A percentile compares a stretch with the other conserved stretches of the same genome.
These are phyloP conservation scores for Hirundo rustica DNA, from an alignment of 2,797 vertebrate species.

Conservation along the genomic window DNA sequence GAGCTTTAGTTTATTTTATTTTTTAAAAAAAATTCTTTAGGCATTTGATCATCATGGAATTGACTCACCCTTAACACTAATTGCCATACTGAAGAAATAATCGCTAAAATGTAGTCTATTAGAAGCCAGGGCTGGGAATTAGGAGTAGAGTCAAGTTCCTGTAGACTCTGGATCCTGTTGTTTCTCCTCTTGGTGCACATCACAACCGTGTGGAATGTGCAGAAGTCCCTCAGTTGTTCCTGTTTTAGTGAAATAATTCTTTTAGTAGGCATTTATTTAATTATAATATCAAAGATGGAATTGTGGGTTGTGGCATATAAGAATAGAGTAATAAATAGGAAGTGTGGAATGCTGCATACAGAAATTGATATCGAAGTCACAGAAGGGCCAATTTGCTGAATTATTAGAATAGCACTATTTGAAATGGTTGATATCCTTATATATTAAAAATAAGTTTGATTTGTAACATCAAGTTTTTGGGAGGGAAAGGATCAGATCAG, in stretches of 20 bases:
- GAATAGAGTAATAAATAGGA: not conserved
- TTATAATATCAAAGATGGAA: not conserved
- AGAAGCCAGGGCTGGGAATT: not conserved
- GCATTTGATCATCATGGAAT: slow-evolving; percentile 52
- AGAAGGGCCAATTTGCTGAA: not conserved
- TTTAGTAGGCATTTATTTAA: not conserved
- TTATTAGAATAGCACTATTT: not conserved
- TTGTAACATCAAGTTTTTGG: not conserved
- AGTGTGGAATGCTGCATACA: not conserved
- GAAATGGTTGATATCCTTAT: not conserved
- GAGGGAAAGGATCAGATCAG: not conserved
- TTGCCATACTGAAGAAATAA: slow-evolving; percentile 36
- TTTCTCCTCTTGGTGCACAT: not conserved
- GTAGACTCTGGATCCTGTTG: not conserved
- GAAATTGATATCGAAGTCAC: not conserved
- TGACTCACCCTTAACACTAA: slow-evolving; percentile 39
- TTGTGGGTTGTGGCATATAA: not conserved
- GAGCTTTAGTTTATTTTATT: slow-evolving; percentile 47
- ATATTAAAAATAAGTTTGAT: not conserved
- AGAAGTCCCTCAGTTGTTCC: not conserved
- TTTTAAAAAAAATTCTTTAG: slow-evolving; percentile 39
- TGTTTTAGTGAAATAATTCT: not conserved
- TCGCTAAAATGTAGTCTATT: not conserved
- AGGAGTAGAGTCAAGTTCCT: not conserved
- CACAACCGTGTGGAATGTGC: accelerated